Evolutionary conservation across 2,888 invertebrate species (phyloP).

Genomic region (Philhelius pedissequus): DNA sequence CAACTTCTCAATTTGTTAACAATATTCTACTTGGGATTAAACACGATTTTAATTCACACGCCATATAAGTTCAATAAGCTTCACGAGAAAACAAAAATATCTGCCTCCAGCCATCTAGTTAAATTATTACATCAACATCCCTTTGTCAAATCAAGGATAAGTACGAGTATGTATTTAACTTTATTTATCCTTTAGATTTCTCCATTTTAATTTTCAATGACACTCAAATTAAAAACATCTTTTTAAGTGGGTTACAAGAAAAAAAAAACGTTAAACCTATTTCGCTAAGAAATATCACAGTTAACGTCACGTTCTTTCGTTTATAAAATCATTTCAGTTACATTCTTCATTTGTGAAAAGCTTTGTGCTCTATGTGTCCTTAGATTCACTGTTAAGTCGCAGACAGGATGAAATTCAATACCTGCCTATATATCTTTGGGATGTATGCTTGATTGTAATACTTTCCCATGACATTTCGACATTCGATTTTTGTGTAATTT

Average conservation of each 20-base stretch:
- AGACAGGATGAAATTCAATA: constrained; percentile 51
- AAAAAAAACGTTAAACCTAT: background rate
- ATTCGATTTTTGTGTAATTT: constrained; percentile 53
- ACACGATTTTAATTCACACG: no score
- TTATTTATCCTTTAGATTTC: background rate
- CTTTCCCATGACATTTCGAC: constrained; percentile 51
- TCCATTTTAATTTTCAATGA: background rate
- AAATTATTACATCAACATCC: background rate
- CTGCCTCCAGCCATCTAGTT: background rate
- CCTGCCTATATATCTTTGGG: constrained; percentile 10
- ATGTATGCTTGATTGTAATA: background rate
- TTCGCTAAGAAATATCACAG: constrained; percentile 2
- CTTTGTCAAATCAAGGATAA: background rate
- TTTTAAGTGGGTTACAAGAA: background rate
- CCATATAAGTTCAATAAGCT: no score
- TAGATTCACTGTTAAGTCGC: background rate
- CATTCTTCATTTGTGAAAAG: background rate
- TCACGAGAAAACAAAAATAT: no score
- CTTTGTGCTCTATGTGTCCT: background rate
- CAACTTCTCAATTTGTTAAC: no score
- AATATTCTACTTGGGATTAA: no score
- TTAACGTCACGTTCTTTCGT: background rate
- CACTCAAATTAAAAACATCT: background rate
- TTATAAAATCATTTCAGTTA: constrained; percentile 15
- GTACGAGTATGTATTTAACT: background rate